Evolutionary conservation across 2,113 vertebrate genomes (phyloP).

Genomic region (Aphyosemion australe): DNA sequence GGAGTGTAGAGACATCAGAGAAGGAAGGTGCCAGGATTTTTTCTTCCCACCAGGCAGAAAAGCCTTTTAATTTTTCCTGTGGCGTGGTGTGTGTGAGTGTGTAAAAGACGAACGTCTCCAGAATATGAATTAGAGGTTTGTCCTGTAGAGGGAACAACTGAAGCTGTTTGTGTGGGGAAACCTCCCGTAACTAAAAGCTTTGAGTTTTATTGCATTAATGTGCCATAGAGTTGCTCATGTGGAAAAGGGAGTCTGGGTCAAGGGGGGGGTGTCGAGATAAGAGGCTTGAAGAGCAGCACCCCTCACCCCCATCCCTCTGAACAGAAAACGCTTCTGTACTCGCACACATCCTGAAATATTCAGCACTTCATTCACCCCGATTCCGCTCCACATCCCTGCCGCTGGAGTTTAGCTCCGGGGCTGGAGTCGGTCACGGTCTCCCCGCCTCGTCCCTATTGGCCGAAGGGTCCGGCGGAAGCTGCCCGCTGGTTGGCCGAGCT

Average conservation of each 20-base stretch:
- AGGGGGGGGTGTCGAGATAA: constrained; percentile 35
- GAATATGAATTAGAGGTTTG: too few species aligned
- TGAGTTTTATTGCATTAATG: constrained; percentile 31
- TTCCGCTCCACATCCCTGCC: constrained; percentile 42
- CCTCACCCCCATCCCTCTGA: constrained; percentile 5
- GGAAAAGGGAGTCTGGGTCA: constrained; percentile 64
- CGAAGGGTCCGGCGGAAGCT: constrained; percentile 24
- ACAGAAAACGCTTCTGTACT: constrained; percentile 3
- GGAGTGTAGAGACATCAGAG: constrained; percentile 54
- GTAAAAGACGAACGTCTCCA: neutral
- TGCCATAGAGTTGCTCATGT: constrained; percentile 49
- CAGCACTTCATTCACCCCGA: constrained; percentile 45
- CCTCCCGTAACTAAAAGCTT: constrained; percentile 41
- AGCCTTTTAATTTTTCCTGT: constrained; percentile 29
- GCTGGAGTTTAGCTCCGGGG: constrained; percentile 23
- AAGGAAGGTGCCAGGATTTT: constrained; percentile 23
- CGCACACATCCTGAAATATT: constrained; percentile 55
- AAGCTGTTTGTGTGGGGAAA: constrained; percentile 27
- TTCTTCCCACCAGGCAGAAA: constrained; percentile 19
- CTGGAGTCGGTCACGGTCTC: constrained; percentile 25
- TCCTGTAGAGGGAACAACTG: neutral
- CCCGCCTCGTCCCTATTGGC: constrained; percentile 48
- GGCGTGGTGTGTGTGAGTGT: constrained; percentile 3
- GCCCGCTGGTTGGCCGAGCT: constrained; percentile 32
- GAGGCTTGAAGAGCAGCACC: constrained; percentile 63